Evolutionary conservation across 2,113 vertebrate genomes (phyloP).

Genomic region (Prionailurus bengalensis): DNA sequence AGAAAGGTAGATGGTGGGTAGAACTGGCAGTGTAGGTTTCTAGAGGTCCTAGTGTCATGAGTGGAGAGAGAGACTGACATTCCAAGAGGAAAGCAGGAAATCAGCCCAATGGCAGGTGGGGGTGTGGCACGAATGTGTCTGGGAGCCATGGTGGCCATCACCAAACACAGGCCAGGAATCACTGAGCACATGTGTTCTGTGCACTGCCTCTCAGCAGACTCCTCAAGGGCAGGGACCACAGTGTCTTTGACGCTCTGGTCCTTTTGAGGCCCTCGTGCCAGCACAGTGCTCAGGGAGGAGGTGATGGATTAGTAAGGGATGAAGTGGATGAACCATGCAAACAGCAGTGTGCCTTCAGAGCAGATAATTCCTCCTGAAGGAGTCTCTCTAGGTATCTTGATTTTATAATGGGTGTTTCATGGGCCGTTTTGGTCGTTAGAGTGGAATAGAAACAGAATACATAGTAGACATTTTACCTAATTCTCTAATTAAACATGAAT

Average conservation of each 20-base stretch:
- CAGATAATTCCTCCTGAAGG: not conserved
- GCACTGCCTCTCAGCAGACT: not conserved
- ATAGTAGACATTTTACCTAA: not conserved
- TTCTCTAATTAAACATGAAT: conserved; percentile 36
- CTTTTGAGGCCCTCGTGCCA: not conserved
- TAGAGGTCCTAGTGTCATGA: not conserved
- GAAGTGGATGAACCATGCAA: not conserved
- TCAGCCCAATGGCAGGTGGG: not conserved
- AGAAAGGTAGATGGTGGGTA: not conserved
- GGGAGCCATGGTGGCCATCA: not conserved
- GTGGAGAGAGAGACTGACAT: fast-evolving
- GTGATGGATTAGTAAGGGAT: not conserved
- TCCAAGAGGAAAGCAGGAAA: not conserved
- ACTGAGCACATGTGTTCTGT: not conserved
- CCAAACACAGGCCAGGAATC: fast-evolving
- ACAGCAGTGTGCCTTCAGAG: not conserved
- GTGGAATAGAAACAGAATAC: conserved; percentile 7
- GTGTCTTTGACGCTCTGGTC: not conserved
- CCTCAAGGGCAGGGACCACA: not conserved
- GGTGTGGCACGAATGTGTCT: not conserved
- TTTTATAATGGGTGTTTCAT: conserved; percentile 32
- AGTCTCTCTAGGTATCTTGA: not conserved
- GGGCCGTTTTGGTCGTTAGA: not conserved
- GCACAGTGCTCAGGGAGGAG: not conserved
- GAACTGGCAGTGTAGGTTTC: not conserved